Conservation (phyloP, 2,888 invertebrate species). For the Dilophus febrilis region DNA sequence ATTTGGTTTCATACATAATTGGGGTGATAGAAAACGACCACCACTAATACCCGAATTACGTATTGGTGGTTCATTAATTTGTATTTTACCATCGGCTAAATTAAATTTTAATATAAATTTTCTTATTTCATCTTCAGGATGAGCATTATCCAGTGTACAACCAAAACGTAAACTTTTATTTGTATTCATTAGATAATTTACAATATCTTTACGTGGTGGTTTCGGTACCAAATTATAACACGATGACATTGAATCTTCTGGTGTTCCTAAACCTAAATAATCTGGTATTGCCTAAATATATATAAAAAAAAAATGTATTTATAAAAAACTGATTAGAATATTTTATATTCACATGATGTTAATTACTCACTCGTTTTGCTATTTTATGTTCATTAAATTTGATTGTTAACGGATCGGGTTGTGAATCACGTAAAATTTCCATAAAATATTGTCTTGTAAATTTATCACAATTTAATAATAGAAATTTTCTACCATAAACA, state of each 20-base stretch:
- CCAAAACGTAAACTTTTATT: slow-evolving; percentile 55
- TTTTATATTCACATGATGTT: background rate
- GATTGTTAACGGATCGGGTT: slow-evolving; percentile 20
- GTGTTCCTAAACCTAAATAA: slow-evolving; percentile 38
- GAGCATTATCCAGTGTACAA: slow-evolving; percentile 57
- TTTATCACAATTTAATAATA: slow-evolving; percentile 61
- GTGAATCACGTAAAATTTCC: slow-evolving; percentile 19
- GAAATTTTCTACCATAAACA: slow-evolving; percentile 50
- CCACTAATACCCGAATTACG: slow-evolving; percentile 58
- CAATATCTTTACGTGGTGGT: slow-evolving; percentile 54
- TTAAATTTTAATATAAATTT: slow-evolving; percentile 60
- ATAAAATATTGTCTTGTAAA: slow-evolving; percentile 64
- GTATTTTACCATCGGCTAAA: slow-evolving; percentile 56
- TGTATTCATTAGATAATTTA: slow-evolving; percentile 57
- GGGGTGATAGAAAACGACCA: slow-evolving; percentile 56
- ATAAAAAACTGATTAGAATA: background rate
- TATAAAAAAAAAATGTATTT: slow-evolving; percentile 1
- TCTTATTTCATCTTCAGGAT: slow-evolving; percentile 60
- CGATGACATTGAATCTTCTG: slow-evolving; percentile 61
- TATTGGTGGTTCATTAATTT: slow-evolving; percentile 53
- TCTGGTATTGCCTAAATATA: slow-evolving; percentile 10
- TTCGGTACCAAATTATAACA: slow-evolving; percentile 53
- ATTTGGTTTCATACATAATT: slow-evolving; percentile 48
- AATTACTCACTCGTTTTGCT: slow-evolving; percentile 11
- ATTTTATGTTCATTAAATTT: slow-evolving; percentile 17